Percentiles rank a stretch among this genome's conserved stretches.
phyloP scores from a whole-genome alignment of 2,113 vertebrate species.

The Dicaeum eximium region DNA sequence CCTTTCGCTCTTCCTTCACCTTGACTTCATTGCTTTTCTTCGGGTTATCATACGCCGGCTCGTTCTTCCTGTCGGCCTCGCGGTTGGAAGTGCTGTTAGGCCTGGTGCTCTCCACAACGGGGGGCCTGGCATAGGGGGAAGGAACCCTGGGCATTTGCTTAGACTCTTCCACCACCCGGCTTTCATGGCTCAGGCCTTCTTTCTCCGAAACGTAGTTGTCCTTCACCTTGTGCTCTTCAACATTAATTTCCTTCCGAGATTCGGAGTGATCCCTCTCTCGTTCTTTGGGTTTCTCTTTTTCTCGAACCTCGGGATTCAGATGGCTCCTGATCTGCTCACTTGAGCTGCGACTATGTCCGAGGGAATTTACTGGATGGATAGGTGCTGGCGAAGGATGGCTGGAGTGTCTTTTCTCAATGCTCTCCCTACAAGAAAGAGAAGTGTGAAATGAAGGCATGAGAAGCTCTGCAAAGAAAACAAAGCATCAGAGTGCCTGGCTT shows the following conservation, averaged over 20 bases:
- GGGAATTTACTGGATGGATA: slow-evolving; percentile 78
- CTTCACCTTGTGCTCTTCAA: slow-evolving; percentile 91
- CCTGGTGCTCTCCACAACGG: slow-evolving; percentile 66
- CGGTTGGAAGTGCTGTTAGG: slow-evolving; percentile 82
- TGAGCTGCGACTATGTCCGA: slow-evolving; percentile 83
- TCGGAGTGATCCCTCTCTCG: slow-evolving; percentile 83
- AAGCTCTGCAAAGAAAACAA: background rate
- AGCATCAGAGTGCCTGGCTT: background rate
- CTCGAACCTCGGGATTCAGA: slow-evolving; percentile 77
- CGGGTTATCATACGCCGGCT: slow-evolving; percentile 81
- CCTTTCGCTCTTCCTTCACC: slow-evolving; percentile 95
- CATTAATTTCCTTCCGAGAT: slow-evolving; percentile 83
- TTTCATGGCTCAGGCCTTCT: slow-evolving; percentile 82
- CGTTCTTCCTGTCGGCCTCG: slow-evolving; percentile 86
- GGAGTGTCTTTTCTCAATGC: slow-evolving; percentile 88
- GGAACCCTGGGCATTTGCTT: slow-evolving; percentile 83
- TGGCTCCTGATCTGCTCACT: slow-evolving; percentile 82
- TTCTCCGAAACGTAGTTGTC: slow-evolving; percentile 86
- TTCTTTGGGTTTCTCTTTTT: slow-evolving; percentile 91
- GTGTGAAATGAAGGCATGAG: background rate
- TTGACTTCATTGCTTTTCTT: slow-evolving; percentile 91
- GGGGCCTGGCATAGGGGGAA: slow-evolving; percentile 84
- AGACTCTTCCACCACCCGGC: slow-evolving; percentile 79
- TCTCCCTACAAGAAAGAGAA: slow-evolving; percentile 78
- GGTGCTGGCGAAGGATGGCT: slow-evolving; percentile 90